Evolutionary conservation across 2,113 vertebrate species (phyloP), one percentile per base, ranked within the genome.

Genomic region (Nothocercus nigrocapillus): DNA sequence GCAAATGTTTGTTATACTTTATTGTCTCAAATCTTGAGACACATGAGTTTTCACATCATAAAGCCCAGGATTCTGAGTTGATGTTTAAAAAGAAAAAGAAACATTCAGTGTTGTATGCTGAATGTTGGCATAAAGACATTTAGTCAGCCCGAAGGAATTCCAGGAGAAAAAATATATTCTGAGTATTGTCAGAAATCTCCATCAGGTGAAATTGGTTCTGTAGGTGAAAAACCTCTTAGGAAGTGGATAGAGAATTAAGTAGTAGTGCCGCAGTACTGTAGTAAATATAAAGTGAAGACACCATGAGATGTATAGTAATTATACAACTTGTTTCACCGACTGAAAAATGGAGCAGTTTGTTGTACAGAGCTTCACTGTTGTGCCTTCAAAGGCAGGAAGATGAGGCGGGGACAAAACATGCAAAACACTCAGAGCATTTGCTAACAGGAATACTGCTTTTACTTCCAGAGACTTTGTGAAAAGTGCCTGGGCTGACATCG

Each of bases 401-500:
- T 42, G 20, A 63, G n/a, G 56, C 56, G 28, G 78, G 45, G 28
- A 7, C 63, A 24, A 9, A 81, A 63, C 17, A 2, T 16, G n/a
- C 7, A 5, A 83, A 89, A 42, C 20, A 8, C 10, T 51, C 34
- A 49, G n/a, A 69, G 44, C 32, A 27, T 17, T 82, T 75, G 16
- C 44, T 93, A 73, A 93, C 58, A 86, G 47, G 76, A 88, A 45
- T 51, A 62, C 8, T 95, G 51, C 66, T 94, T 89, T 59, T 77
- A 66, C 94, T 98, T 98, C 88, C 94, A 99, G 99, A 88, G 99
- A 99, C 85, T 99, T 99, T 98, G 97, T 99, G 96, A 98, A 97
- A 97, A 98, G 98, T 83, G 99, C 99, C 73, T 99, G 99, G 99
- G 96, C 98, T 58, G 99, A 99, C 96, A 98, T 99, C 7, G 99